phyloP scores from a whole-genome alignment of 2,797 vertebrate species.

The Brachyrhaphis roseni region DNA sequence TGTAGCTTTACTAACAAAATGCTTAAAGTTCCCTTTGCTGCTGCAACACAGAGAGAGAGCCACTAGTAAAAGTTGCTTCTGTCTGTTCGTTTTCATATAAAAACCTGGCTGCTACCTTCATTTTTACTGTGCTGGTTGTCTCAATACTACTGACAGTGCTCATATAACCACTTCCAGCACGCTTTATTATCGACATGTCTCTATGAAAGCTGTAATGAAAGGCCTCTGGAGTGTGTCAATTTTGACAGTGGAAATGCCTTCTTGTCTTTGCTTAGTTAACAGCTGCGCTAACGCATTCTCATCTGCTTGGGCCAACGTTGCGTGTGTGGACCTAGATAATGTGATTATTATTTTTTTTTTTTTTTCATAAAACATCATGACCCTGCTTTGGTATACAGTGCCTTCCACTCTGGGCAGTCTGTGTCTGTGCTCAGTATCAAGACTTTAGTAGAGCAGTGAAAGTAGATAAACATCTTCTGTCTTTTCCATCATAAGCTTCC shows the following conservation, averaged over 20 bases:
- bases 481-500: conserved; percentile 54
- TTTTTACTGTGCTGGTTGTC: conserved; percentile 60
- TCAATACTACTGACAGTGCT: conserved; percentile 68
- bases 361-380: conserved; percentile 45
- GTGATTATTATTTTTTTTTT: conserved; percentile 32
- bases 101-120: conserved; percentile 68
- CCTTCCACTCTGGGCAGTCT: conserved; percentile 75
- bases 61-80: conserved; percentile 64
- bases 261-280: conserved; percentile 46
- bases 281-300: conserved; percentile 53
- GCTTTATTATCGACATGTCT: conserved; percentile 51
- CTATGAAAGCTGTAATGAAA: conserved; percentile 62
- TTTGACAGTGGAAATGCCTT: conserved; percentile 52
- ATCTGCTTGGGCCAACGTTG: conserved; percentile 47
- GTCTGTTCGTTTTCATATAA: conserved; percentile 59
- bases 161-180: conserved; percentile 55
- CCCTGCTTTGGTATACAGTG: conserved; percentile 73
- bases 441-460: conserved; percentile 37
- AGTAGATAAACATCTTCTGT: conserved; percentile 31
- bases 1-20: conserved; percentile 81
- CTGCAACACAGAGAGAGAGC: conserved; percentile 70
- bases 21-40: conserved; percentile 71
- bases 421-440: conserved; percentile 52
- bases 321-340: conserved; percentile 64
- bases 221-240: conserved; percentile 59